These are phyloP conservation scores for Pipa parva DNA, from an alignment of 2,113 vertebrate species.

Conservation along the genomic window DNA sequence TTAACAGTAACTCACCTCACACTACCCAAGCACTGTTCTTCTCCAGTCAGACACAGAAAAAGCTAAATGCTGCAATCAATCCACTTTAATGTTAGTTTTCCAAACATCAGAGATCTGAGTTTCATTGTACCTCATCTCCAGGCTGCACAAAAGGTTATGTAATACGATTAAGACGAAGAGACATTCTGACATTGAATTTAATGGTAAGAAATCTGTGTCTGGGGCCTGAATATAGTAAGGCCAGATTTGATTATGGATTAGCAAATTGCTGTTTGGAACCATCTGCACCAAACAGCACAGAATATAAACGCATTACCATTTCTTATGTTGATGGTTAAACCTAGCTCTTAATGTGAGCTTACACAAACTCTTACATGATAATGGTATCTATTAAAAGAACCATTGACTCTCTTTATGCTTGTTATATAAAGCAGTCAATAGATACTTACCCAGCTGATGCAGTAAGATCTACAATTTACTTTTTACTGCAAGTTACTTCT, in stretches of 20 bases:
- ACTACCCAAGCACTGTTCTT: neutral
- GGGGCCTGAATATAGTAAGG: conserved; percentile 17
- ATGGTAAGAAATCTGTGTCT: conserved; percentile 22
- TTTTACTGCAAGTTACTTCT: neutral
- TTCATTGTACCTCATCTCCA: neutral
- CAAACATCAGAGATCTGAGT: neutral
- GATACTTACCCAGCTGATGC: conserved; percentile 15
- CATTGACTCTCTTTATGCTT: conserved; percentile 32
- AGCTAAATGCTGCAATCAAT: conserved; percentile 29
- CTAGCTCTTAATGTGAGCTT: conserved; percentile 37
- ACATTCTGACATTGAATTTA: conserved; percentile 11
- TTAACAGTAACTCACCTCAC: neutral
- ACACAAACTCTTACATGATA: conserved; percentile 38
- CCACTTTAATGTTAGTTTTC: conserved; percentile 14
- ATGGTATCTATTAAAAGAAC: conserved; percentile 42
- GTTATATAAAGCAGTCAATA: conserved; percentile 29
- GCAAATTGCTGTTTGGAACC: conserved; percentile 40
- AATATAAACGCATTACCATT: conserved; percentile 37
- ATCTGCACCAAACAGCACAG: conserved; percentile 29
- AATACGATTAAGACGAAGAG: conserved; percentile 17
- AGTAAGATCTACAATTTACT: neutral
- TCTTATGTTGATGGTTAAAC: conserved; percentile 37
- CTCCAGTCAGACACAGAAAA: conserved; percentile 7
- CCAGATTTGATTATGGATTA: conserved; percentile 43
- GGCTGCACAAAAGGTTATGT: conserved; percentile 9